Evolutionary conservation across 2,113 vertebrate genomes (phyloP), one percentile per base, ranked within the genome.

Genomic region (Pteruthius melanotis): DNA sequence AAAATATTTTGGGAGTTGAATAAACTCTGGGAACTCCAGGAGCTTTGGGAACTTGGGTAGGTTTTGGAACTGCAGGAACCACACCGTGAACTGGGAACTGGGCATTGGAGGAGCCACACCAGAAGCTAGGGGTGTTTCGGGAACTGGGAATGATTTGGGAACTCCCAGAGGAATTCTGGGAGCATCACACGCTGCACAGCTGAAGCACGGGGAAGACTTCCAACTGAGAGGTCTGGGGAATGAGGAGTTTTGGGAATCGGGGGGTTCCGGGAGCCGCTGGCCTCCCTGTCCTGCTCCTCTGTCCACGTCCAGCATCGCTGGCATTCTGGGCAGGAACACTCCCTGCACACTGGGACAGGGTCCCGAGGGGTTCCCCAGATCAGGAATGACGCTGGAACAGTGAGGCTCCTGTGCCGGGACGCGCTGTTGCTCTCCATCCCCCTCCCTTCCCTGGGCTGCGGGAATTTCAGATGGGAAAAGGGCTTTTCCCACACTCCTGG

Each of bases 171-270:
- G 42, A 47, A 49, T 49, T 27, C 28, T 23, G 17, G 33, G 16
- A 45, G 27, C 33, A 45, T 52, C n/a, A 47, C 64, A n/a, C 53
- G 11, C 42, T 45, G 33, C 21, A 15, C 12, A 21, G 33, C 52
- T 3, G 1, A 56, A 66, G 10, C 16, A 26, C 1, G 0, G 1
- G 10, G 17, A 44, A 16, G n/a, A 22, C n/a, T n/a, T n/a, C n/a
- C n/a, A 57, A 39, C 11, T 27, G 64, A 21, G 27, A 37, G 24
- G 16, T 31, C 31, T 37, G 24, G 27, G 77, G 15, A 30, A 44
- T 4, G 15, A 15, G 10, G 7, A 65, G 26, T 65, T 65, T 30
- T 54, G 39, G 39, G 31, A 65, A 37, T 9, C 44, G 30, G 63
- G 63, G 14, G 20, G 20, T 33, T 82, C 18, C 0, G 0, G 30